Evolutionary conservation across 64 coral and sea anemone species (phyloP).

Genomic region (Porites lutea): DNA sequence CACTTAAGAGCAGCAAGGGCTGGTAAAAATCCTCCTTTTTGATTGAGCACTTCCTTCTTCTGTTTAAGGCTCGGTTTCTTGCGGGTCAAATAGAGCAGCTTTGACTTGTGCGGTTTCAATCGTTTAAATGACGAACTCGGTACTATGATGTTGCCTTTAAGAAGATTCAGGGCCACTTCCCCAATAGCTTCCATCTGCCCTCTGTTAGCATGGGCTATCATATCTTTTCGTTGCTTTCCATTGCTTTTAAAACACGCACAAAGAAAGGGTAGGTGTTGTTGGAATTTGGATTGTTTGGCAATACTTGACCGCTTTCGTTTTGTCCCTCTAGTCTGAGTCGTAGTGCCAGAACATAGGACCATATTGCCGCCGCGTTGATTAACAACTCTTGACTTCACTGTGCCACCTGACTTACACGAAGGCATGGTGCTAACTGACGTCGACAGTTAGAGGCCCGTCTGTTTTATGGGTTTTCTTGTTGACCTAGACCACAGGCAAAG

Average conservation of each 20-base stretch:
- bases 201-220: conserved; percentile 3
- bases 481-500: neutral
- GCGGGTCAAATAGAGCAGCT: conserved; percentile 18
- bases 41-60: conserved; percentile 10
- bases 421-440: neutral
- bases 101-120: conserved; percentile 37
- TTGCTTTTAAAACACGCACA: too few relatives aligned
- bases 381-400: too few relatives aligned
- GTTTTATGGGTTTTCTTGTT: neutral
- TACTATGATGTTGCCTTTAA: conserved; percentile 23
- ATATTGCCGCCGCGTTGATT: too few relatives aligned
- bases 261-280: too few relatives aligned
- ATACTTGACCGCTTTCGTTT: neutral
- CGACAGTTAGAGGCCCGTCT: too few relatives aligned
- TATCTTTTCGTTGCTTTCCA: too few relatives aligned
- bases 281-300: too few relatives aligned
- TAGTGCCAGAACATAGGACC: too few relatives aligned
- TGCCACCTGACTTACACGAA: neutral
- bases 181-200: conserved; percentile 29
- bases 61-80: conserved; percentile 9
- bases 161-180: neutral
- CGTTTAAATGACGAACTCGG: conserved; percentile 39
- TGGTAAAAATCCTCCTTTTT: conserved; percentile 22
- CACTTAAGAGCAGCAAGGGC: neutral
- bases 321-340: too few relatives aligned